These are phyloP conservation scores for Epinephelus cyanopodus DNA, from an alignment of 2,113 vertebrate species.

Conservation along the genomic window DNA sequence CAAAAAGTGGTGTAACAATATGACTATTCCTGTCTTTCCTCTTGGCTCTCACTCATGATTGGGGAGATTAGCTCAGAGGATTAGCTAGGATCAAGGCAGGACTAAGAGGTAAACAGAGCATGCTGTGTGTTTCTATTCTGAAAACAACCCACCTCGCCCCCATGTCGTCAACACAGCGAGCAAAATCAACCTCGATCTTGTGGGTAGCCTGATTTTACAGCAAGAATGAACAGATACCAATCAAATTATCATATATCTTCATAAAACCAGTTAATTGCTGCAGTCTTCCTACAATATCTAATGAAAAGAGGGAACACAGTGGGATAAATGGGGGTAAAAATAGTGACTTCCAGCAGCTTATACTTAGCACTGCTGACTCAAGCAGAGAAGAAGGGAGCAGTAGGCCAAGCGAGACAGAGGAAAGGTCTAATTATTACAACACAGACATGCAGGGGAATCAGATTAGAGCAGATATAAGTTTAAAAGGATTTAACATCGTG, in stretches of 20 bases:
- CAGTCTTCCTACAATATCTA: constrained; percentile 6
- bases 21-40: constrained; percentile 70
- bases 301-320: constrained; percentile 23
- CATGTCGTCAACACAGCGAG: constrained; percentile 6
- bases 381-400: constrained; percentile 37
- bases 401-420: constrained; percentile 31
- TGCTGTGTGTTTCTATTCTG: constrained; percentile 64
- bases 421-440: constrained; percentile 24
- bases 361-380: constrained; percentile 67
- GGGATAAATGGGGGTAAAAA: constrained; percentile 52
- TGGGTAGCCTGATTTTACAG: neutral
- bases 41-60: constrained; percentile 61
- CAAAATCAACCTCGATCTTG: constrained; percentile 16
- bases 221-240: neutral
- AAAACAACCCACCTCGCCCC: constrained; percentile 34
- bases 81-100: constrained; percentile 77
- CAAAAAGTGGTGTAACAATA: constrained; percentile 56
- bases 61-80: constrained; percentile 77
- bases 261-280: neutral
- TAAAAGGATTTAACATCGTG: neutral
- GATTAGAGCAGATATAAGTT: neutral
- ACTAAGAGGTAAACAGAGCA: constrained; percentile 74
- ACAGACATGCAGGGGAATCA: neutral
- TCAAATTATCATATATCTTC: neutral
- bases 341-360: constrained; percentile 43